Percentiles rank a stretch among this genome's conserved stretches.
Evolutionary conservation across 1,140 invertebrate genomes (phyloP).

Genomic region (Ostrea edulis): DNA sequence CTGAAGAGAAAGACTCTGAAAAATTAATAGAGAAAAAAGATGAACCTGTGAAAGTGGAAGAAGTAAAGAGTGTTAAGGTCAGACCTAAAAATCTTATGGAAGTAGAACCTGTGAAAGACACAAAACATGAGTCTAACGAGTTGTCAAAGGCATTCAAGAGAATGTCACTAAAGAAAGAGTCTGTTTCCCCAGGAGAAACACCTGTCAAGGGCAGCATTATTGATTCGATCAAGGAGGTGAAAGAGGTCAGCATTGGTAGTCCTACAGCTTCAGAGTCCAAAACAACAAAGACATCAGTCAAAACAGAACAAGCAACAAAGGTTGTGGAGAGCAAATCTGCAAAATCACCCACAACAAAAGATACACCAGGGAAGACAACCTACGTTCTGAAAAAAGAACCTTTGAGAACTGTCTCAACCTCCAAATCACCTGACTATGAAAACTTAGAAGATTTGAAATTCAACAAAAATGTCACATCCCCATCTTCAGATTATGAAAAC

Average conservation of each 20-base stretch:
- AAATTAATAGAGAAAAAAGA: conserved; percentile 30
- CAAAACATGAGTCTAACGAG: conserved; percentile 51
- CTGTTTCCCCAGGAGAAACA: conserved; percentile 26
- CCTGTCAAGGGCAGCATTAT: background rate
- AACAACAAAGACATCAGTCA: background rate
- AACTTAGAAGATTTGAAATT: conserved; percentile 24
- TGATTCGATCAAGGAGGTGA: conserved; percentile 40
- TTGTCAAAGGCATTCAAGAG: conserved; percentile 65
- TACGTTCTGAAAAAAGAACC: conserved; percentile 66
- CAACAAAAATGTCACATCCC: background rate
- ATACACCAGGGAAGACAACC: conserved; percentile 47
- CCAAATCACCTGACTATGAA: conserved; percentile 30
- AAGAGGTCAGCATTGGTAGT: conserved; percentile 28
- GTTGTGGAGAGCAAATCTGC: conserved; percentile 34
- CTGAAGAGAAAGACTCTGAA: background rate
- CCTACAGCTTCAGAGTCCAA: background rate
- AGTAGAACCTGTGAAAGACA: conserved; percentile 20
- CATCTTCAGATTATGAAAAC: conserved; percentile 16
- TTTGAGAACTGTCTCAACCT: conserved; percentile 46
- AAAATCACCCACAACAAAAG: conserved; percentile 26
- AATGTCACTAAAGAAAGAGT: conserved; percentile 52
- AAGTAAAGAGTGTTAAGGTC: background rate
- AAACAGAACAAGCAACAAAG: conserved; percentile 22
- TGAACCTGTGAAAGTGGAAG: conserved; percentile 34
- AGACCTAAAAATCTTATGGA: conserved; percentile 55